Conservation (phyloP, 2,797 vertebrate species). For the Mormyrops attenuatus region DNA sequence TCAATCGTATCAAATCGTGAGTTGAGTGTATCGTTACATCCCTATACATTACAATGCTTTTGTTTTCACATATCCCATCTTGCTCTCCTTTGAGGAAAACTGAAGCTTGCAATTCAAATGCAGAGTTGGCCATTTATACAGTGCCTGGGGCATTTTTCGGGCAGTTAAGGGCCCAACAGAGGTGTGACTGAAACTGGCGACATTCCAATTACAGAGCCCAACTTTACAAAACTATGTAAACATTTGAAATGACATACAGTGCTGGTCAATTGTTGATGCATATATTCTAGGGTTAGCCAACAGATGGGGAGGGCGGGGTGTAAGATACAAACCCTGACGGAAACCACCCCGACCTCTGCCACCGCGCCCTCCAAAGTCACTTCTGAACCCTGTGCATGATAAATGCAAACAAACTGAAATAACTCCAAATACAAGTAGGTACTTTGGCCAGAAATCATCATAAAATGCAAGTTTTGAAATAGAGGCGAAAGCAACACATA, state of each 20-base stretch:
- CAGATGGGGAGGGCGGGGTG: not conserved
- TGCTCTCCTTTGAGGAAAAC: not conserved
- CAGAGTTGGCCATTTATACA: not conserved
- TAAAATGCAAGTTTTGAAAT: not conserved
- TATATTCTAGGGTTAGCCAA: not conserved
- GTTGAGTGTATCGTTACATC: no score
- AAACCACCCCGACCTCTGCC: slow-evolving; percentile 44
- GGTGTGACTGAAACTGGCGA: not conserved
- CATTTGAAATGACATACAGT: not conserved
- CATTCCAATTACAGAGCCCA: not conserved
- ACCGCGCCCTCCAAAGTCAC: slow-evolving; percentile 32
- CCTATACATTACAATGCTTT: not conserved
- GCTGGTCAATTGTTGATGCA: not conserved
- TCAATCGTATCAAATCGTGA: no score
- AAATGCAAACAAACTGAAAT: not conserved
- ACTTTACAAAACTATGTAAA: not conserved
- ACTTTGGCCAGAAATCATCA: not conserved
- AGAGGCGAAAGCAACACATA: not conserved
- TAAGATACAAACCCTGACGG: slow-evolving; percentile 38
- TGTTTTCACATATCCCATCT: not conserved
- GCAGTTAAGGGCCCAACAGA: not conserved
- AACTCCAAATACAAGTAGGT: not conserved
- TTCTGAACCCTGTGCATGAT: slow-evolving; percentile 1
- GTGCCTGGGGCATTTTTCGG: not conserved
- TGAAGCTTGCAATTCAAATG: not conserved